Base-by-base conservation (phyloP, 1,140 invertebrate genomes). In the Meloidogyne hapla region DNA sequence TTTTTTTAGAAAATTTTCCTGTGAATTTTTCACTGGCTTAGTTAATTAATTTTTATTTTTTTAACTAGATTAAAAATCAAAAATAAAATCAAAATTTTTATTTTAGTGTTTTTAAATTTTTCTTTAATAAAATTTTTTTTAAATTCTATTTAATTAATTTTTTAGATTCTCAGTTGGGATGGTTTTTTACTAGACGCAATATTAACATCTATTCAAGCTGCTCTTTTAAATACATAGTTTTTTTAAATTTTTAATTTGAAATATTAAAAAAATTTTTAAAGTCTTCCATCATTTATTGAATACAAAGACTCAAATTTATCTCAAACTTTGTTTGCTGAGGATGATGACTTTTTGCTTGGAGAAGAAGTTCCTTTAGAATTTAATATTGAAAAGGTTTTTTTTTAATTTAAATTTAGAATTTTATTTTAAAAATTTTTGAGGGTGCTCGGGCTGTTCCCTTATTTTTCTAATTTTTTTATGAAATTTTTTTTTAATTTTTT, bases 131-230 rank as follows among this genome's bases (percentile, higher is more conserved):
- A n/a, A n/a, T n/a, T n/a, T n/a, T n/a, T n/a, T n/a, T n/a, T n/a
- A n/a, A n/a, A n/a, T n/a, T n/a, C n/a, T n/a, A n/a, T n/a, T n/a
- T n/a, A n/a, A 25, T 38, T 61, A 18, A 28, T 15, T 63, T 33
- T 79, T 80, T 56, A 78, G 77, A 69, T 69, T 0, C 40, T 78
- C 25, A 78, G 77, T 56, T 45, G 79, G 42, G 77, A 78, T 62
- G 77, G 77, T 18, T 70, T 78, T 61, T 26, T 78, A 5, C 42
- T 69, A n/a, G 77, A 79, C 26, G 77, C 77, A 45, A 23, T 78
- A 21, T 38, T 78, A 26, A 78, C 77, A 10, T 70, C 77, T 25
- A 61, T 78, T 4, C 75, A 79, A 8, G 78, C 77, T 33, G 40
- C 77, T 28, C 66, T 78, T 64, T 75, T 78, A 26, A 66, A 78